Base-by-base conservation (phyloP, 2,113 vertebrate genomes). In the Tachuris rubrigastra region DNA sequence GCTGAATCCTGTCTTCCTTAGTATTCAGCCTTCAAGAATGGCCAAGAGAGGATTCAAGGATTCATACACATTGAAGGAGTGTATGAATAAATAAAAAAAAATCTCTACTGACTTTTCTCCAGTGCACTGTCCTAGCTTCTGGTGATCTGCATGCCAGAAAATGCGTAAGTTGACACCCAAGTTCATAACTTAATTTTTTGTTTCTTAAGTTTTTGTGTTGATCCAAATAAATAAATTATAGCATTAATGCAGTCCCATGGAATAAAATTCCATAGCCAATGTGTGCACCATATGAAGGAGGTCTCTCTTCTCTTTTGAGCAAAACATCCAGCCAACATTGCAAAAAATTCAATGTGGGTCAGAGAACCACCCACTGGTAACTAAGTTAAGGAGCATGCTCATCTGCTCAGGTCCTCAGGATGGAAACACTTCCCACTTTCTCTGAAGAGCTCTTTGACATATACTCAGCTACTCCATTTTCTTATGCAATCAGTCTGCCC, bases 351-450 rank as follows among this genome's bases (percentile, higher is more conserved):
- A 90, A 50, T 69, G 56, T 75, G 68, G 80, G 86, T 84, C 86
- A 95, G 63, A 92, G 72, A 90, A 76, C 46, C 87, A 74, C 68
- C 68, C 73, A 87, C 76, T 1, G 9, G 65, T 86, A 93, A 90
- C 76, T 86, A 92, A 95, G 80, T 90, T 81, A 93, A 88, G 91
- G 86, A 93, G 59, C 59, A 84, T 39, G 63, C 47, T 88, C 50
- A 84, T 90, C 72, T 88, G 77, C 73, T 89, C 44, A 58, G 60
- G 80, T 87, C 77, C 49, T 85, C 58, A 79, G 71, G 44, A 87
- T 66, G 62, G 55, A 83, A 91, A 85, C 49, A 60, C 35, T 74
- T 95, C 59, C 67, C 55, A 87, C 91, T 46, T 78, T 87, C 66
- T 42, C 49, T 71, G 37, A 69, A 73, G 63, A 91, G 67, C 53